Conservation (phyloP, 2,113 vertebrate genomes). For the Gasterosteus nipponicus region DNA sequence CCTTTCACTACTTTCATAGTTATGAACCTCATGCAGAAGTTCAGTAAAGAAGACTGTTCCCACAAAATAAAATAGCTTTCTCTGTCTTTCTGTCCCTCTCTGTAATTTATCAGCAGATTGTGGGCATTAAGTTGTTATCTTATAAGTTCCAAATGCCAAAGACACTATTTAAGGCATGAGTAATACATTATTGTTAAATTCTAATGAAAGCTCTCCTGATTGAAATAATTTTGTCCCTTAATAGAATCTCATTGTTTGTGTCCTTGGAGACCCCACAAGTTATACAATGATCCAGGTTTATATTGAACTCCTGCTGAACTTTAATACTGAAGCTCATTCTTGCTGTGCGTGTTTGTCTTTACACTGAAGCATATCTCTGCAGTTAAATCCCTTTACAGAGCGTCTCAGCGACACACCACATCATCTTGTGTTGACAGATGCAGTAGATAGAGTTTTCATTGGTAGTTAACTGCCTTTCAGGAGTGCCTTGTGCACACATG, state of each 20-base stretch:
- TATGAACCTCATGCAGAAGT: too few relatives aligned
- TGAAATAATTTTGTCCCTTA: background rate
- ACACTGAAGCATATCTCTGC: background rate
- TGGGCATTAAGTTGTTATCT: too few relatives aligned
- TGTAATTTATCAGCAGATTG: too few relatives aligned
- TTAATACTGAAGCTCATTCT: background rate
- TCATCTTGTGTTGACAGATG: conserved; percentile 26
- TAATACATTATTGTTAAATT: too few relatives aligned
- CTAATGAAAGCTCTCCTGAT: too few relatives aligned
- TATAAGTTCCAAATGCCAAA: too few relatives aligned
- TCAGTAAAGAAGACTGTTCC: too few relatives aligned
- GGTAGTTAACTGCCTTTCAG: conserved; percentile 30
- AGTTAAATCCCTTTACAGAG: background rate
- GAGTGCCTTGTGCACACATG: conserved; percentile 33
- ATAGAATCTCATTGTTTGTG: too few relatives aligned
- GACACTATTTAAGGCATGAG: too few relatives aligned
- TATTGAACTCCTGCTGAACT: conserved; percentile 7
- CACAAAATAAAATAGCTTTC: too few relatives aligned
- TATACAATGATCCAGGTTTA: background rate
- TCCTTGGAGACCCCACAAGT: background rate
- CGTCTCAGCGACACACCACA: conserved; percentile 6
- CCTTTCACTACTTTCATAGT: background rate
- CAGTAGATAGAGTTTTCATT: conserved; percentile 27
- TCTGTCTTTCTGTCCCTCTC: too few relatives aligned
- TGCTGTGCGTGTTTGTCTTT: background rate